Conservation (phyloP, 2,797 vertebrate species). For the Rousettus madagascariensis region DNA sequence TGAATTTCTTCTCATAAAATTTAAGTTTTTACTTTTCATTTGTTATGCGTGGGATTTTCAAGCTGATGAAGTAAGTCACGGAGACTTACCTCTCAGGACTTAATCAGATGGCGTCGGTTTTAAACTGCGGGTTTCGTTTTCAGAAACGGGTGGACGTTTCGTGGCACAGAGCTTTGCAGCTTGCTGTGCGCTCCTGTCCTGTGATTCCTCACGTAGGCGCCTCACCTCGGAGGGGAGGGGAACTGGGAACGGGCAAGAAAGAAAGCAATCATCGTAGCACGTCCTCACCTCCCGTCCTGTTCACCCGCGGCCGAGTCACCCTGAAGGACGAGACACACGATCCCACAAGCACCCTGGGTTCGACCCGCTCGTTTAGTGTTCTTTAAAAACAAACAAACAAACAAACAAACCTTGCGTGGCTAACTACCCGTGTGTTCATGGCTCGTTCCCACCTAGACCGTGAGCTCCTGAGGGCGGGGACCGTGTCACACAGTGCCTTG, state of each 20-base stretch:
- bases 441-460: neutral
- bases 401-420: rapidly evolving
- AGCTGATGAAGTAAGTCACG: neutral
- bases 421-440: rapidly evolving
- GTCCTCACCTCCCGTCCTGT: rapidly evolving
- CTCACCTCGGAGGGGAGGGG: rapidly evolving
- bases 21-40: neutral
- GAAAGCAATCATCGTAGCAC: rapidly evolving
- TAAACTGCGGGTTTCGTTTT: neutral
- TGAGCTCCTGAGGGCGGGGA: neutral
- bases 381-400: too few species aligned
- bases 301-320: rapidly evolving
- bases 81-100: neutral
- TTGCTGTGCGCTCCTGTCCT: neutral
- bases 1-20: neutral
- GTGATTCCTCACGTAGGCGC: rapidly evolving
- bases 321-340: neutral
- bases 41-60: neutral
- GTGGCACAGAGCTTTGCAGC: neutral
- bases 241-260: rapidly evolving
- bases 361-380: neutral
- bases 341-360: neutral
- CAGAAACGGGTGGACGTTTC: neutral
- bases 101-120: neutral
- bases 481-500: neutral